Conservation (phyloP, 2,888 invertebrate species). For the Acrobasis consociella region DNA sequence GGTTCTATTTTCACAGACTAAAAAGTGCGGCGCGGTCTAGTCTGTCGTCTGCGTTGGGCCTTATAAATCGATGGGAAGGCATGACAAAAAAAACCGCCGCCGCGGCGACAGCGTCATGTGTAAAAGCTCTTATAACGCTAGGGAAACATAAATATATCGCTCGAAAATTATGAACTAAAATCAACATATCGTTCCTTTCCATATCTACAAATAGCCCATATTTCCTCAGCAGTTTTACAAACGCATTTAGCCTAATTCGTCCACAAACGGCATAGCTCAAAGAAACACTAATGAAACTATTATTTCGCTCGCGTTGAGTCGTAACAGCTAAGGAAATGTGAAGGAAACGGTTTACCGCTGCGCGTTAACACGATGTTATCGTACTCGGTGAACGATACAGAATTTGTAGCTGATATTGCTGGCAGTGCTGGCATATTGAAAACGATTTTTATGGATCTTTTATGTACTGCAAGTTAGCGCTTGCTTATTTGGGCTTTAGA, state of each 20-base stretch:
- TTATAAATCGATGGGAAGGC: no score
- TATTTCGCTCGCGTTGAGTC: constrained; percentile 7
- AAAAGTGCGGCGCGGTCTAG: no score
- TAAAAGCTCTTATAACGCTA: no score
- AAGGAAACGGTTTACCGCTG: constrained; percentile 38
- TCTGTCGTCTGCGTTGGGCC: no score
- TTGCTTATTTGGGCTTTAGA: background rate
- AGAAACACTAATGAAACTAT: constrained; percentile 19
- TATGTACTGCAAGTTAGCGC: background rate
- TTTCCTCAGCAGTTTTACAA: background rate
- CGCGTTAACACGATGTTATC: constrained; percentile 55
- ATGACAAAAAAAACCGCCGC: no score
- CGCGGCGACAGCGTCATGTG: no score
- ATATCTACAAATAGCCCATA: background rate
- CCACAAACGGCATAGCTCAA: constrained; percentile 14
- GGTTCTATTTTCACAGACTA: no score
- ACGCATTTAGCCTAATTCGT: constrained; percentile 6
- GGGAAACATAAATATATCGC: background rate
- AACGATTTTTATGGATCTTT: background rate
- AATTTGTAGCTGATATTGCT: constrained; percentile 16
- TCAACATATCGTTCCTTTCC: no score
- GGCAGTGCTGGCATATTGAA: constrained; percentile 11
- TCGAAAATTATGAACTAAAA: background rate
- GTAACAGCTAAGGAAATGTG: constrained; percentile 20
- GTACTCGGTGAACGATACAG: constrained; percentile 18